Base-by-base conservation (phyloP, 2,797 vertebrate genomes). In the Takifugu rubripes region DNA sequence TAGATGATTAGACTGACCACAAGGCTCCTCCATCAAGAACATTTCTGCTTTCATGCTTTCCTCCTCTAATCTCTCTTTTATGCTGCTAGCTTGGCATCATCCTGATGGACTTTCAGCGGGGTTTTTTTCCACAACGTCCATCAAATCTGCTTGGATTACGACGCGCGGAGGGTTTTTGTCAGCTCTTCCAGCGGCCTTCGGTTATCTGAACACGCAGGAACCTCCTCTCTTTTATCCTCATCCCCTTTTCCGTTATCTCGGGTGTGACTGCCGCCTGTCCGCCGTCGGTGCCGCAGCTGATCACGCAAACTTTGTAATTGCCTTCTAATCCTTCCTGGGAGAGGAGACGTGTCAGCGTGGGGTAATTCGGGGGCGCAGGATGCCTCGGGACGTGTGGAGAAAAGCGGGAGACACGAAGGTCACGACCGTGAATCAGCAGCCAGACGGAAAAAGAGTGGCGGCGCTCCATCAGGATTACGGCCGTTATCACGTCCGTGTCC, bases 231-330 rank as follows among this genome's bases (percentile, higher is more conserved):
- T 43, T 44, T 49, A 26, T 25, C 47, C 47, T 62, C 17, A 61
- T 68, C 56, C 56, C 66, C 59, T 14, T 40, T 12, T 40, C 36
- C 12, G 33, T 63, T 65, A 72, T 70, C 75, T 66, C 15, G 50
- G 73, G 71, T 71, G 44, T 11, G 50, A 60, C 72, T 42, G 62
- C 63, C 52, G 66, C 24, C 58, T 55, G 54, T 63, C 62, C 49
- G 31, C 60, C 45, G 60, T 55, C 65, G 52, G 64, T 62, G 78
- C 59, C 74, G 67, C 72, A 55, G 59, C 51, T 51, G 62, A 70
- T 75, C 78, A 78, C 66, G 84, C 73, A 80, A 68, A 71, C 64
- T 65, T 69, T 70, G 64, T 78, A 83, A 82, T 77, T 73, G 75
- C 61, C 66, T 82, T 71, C 74, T 80, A 74, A 82, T 78, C 74